phyloP scores from a whole-genome alignment of 2,888 invertebrate genomes.

The Spilosoma lubricipeda region DNA sequence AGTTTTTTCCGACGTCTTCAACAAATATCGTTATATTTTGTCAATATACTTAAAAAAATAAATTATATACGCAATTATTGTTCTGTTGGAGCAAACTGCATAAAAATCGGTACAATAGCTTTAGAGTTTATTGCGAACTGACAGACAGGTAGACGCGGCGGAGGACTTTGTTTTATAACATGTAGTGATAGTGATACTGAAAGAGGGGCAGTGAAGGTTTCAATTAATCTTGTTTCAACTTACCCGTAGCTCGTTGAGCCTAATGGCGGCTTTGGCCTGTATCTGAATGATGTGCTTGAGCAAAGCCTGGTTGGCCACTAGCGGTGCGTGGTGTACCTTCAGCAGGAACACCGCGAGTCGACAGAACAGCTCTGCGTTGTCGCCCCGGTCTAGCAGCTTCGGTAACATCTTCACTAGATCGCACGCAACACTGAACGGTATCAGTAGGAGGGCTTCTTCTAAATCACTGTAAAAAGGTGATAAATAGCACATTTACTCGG shows the following conservation, averaged over 20 bases:
- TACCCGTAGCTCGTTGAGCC: conserved; percentile 88
- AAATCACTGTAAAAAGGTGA: conserved; percentile 89
- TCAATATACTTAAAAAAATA: too few relatives aligned
- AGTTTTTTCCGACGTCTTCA: too few relatives aligned
- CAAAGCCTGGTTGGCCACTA: conserved; percentile 90
- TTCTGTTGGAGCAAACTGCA: too few relatives aligned
- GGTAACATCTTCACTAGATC: conserved; percentile 91
- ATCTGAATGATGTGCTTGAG: conserved; percentile 89
- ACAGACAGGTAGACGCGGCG: too few relatives aligned
- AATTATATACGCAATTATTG: too few relatives aligned
- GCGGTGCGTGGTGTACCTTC: conserved; percentile 91
- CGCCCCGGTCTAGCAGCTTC: conserved; percentile 88
- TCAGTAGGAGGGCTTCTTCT: conserved; percentile 94
- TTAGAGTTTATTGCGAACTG: too few relatives aligned
- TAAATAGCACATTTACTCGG: neutral
- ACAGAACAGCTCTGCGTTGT: conserved; percentile 91
- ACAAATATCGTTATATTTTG: too few relatives aligned
- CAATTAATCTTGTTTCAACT: conserved; percentile 51
- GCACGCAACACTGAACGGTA: conserved; percentile 94
- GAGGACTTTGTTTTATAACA: neutral
- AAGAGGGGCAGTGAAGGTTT: neutral
- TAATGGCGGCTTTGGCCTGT: conserved; percentile 85
- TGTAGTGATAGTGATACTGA: neutral
- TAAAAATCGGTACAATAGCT: too few relatives aligned
- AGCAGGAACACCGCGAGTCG: conserved; percentile 92